phyloP scores from a whole-genome alignment of 2,113 vertebrate genomes.

The Cebus imitator region DNA sequence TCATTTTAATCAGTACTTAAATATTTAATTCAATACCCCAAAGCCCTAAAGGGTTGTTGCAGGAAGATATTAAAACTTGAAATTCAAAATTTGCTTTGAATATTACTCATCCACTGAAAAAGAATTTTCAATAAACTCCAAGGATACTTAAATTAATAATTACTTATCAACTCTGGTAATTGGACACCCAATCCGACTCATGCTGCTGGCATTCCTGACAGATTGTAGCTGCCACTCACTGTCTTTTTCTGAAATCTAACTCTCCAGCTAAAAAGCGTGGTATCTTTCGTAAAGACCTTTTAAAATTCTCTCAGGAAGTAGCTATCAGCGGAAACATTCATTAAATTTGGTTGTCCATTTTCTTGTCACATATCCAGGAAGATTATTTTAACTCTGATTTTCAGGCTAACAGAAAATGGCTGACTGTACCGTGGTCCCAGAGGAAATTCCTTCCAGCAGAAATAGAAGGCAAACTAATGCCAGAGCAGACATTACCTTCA shows the following conservation, averaged over 20 bases:
- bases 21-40: not conserved
- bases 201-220: not conserved
- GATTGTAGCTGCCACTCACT: too few species aligned
- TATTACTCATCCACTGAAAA: not conserved
- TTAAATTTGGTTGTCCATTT: not conserved
- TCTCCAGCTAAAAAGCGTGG: not conserved
- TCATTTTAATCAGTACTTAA: constrained; percentile 16
- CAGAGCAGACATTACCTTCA: not conserved
- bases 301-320: not conserved
- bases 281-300: not conserved
- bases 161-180: not conserved
- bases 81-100: constrained; percentile 9
- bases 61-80: constrained; percentile 15
- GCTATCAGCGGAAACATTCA: not conserved
- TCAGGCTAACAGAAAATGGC: not conserved
- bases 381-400: not conserved
- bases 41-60: not conserved
- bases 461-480: not conserved
- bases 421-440: not conserved
- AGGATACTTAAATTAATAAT: not conserved
- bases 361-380: not conserved
- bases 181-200: not conserved
- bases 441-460: not conserved
- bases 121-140: not conserved
- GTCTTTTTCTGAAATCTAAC: not conserved